Percentiles rank a stretch among this genome's conserved stretches.
Conservation (phyloP, 2,113 vertebrate genomes). For the Gymnogyps californianus region DNA sequence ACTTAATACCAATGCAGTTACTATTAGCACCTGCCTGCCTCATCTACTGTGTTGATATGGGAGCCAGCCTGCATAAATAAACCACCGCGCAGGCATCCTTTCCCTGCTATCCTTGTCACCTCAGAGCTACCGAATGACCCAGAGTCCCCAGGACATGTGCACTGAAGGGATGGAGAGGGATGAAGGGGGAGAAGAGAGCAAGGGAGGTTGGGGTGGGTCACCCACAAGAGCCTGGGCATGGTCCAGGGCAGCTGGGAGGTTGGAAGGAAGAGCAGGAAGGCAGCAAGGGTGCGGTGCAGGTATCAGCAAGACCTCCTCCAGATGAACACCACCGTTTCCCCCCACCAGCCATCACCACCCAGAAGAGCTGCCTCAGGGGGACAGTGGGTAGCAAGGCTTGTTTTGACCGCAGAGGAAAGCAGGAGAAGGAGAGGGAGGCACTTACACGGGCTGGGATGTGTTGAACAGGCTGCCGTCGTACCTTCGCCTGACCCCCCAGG, state of each 20-base stretch:
- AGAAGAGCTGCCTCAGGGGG: not conserved
- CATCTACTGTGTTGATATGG: not conserved
- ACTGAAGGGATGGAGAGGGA: not conserved
- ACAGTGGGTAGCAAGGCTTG: not conserved
- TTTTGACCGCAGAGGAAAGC: not conserved
- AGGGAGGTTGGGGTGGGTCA: not conserved
- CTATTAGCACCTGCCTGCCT: not conserved
- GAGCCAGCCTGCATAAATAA: not conserved
- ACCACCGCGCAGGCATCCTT: not conserved
- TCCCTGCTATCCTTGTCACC: not conserved
- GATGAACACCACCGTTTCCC: not conserved
- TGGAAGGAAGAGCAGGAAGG: not conserved
- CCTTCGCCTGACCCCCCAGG: constrained; percentile 78
- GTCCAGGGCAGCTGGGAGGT: not conserved
- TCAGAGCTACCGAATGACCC: not conserved
- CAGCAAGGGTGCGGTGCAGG: not conserved
- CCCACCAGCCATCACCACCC: not conserved
- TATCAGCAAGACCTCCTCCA: not conserved
- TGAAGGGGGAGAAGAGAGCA: not conserved
- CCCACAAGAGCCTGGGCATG: not conserved
- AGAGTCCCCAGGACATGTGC: not conserved
- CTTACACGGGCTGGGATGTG: constrained; percentile 80
- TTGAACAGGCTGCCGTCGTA: constrained; percentile 72
- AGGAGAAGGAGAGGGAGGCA: constrained; percentile 6
- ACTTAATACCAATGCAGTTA: not conserved